Base-by-base conservation (phyloP, 2,888 invertebrate species). In the Fragum sueziense region DNA sequence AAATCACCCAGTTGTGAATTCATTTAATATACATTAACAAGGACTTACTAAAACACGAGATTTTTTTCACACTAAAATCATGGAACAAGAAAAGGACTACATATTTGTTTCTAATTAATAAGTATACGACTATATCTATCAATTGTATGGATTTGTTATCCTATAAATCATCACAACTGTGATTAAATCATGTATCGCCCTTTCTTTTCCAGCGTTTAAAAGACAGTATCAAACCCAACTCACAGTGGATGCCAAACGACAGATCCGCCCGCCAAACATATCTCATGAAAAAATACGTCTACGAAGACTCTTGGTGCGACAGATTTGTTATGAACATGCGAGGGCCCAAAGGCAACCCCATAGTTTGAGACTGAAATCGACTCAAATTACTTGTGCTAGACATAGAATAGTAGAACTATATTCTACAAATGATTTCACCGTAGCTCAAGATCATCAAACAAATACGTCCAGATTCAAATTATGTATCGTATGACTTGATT, bases 171-270 rank as follows among this genome's bases (percentile, higher is more conserved):
- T n/a, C n/a, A n/a, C n/a, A n/a, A n/a, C n/a, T n/a, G n/a, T n/a
- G n/a, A n/a, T n/a, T n/a, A n/a, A n/a, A n/a, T n/a, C n/a, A n/a
- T n/a, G n/a, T n/a, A n/a, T n/a, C n/a, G n/a, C n/a, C 31, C 0
- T 67, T 25, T 67, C 25, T 14, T 9, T 75, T 75, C 68, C 75
- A 79, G 79, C 33, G 79, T 14, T 41, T 79, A 25, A 37, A 47
- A 33, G 51, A 51, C 11, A 67, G 71, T n/a, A 62, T 75, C 6
- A 75, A 27, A 37, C 79, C 79, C 29, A 75, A 68, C 37, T 61
- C 70, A 47, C 9, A 72, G 9, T 80, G 80, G 80, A 7, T 62
- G 25, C 80, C 80, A 20, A 76, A 80, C 52, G 51, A 76, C 74
- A 67, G 62, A 33, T 68, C 29, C 22, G 41, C 76, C 0, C 51